Evolutionary conservation across 2,888 invertebrate species (phyloP), one percentile per base, ranked within the genome.

Genomic region (Campoplex nolae): DNA sequence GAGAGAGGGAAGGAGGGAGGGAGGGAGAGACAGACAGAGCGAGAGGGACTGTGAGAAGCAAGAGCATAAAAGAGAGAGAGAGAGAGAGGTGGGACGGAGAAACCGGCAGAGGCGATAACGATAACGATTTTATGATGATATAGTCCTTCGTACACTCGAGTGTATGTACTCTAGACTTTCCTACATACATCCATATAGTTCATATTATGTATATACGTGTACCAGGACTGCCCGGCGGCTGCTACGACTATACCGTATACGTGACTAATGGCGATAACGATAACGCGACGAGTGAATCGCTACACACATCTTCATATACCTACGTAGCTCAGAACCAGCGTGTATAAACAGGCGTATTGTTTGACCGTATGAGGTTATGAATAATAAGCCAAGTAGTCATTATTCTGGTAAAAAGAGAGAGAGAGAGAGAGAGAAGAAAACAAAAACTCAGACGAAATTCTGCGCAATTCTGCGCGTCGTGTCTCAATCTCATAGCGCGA

Each of bases 201-300:
- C 35, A 71, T 77, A 56, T 38, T 45, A 62, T 67, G 48, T 81
- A 38, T 85, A 67, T 81, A 74, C 28, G 48, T 76, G 68, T 76
- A 83, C 42, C 62, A 86, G 82, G 82, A 87, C 87, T 84, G 84
- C 65, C 82, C 89, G 89, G 90, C 89, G 90, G 90, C 90, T 85
- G 90, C 91, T 91, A 90, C 91, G 88, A 90, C 89, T 90, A 90
- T 90, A 91, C 89, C 87, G 91, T 92, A 91, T 91, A 91, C 92
- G 91, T 93, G 92, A 93, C 93, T 93, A 93, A 93, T 92, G 92
- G 90, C 92, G 92, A 93, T 93, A 92, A 91, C 91, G 93, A 93
- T 93, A 93, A 91, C 87, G 82, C 87, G 84, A 84, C 82, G 87
- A 87, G 87, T 87, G 87, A 81, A 85, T 85, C 87, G 87, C 80